Evolutionary conservation across 2,113 vertebrate species (phyloP).

Genomic region (Sylvietta virens): DNA sequence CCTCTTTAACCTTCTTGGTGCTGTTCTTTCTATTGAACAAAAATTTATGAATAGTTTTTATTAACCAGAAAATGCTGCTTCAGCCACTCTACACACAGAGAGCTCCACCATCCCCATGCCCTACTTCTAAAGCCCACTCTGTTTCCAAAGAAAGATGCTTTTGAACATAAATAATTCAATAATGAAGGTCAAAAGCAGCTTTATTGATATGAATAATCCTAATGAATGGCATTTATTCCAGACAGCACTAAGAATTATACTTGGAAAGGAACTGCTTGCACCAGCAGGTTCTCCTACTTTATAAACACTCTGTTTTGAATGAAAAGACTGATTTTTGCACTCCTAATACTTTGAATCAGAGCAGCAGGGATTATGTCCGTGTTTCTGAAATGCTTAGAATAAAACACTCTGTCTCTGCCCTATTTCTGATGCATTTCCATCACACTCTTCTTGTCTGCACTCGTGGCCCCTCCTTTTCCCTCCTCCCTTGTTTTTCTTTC

Average conservation of each 20-base stretch:
- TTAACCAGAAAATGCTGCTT: conserved; percentile 21
- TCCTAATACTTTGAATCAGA: background rate
- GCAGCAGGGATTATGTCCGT: background rate
- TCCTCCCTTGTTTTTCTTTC: background rate
- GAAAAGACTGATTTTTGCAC: background rate
- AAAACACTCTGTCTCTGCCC: background rate
- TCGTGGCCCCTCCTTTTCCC: background rate
- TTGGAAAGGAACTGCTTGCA: conserved; percentile 32
- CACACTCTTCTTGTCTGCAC: background rate
- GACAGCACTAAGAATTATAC: background rate
- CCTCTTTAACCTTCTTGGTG: background rate
- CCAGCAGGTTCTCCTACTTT: background rate
- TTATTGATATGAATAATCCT: conserved; percentile 34
- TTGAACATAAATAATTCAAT: conserved; percentile 42
- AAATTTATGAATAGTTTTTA: conserved; percentile 6
- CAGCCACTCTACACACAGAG: background rate
- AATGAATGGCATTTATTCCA: conserved; percentile 15
- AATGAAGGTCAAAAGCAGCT: conserved; percentile 36
- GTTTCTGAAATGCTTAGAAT: background rate
- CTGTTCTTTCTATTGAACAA: background rate
- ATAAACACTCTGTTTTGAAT: background rate
- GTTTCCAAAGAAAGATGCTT: conserved; percentile 17
- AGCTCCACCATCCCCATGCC: background rate
- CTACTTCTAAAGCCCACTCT: conserved; percentile 5
- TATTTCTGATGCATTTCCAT: background rate